phyloP scores from a whole-genome alignment of 2,797 vertebrate species.

The Ateles fusciceps region DNA sequence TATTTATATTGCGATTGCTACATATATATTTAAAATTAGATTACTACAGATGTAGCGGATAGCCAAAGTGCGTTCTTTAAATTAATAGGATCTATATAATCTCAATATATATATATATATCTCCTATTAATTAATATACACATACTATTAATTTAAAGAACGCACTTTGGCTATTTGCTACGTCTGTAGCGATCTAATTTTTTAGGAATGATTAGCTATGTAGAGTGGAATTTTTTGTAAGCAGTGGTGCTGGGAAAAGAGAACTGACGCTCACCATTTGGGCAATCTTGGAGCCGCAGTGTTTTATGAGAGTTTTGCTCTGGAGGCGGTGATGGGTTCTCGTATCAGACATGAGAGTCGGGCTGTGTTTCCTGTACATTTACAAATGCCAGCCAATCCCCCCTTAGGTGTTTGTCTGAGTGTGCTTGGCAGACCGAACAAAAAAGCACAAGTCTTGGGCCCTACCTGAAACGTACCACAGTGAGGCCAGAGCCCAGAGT shows the following conservation, averaged over 20 bases:
- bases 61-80: neutral
- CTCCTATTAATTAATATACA: no score
- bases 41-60: neutral
- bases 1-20: no score
- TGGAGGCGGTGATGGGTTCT: neutral
- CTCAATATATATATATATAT: no score
- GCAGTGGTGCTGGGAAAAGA: neutral
- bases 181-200: neutral
- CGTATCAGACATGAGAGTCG: neutral
- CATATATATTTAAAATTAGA: neutral
- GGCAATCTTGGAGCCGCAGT: no score
- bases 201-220: neutral
- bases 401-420: neutral
- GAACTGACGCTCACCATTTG: fast-evolving
- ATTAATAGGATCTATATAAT: no score
- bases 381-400: neutral
- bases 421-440: neutral
- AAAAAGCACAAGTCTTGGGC: neutral
- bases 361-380: neutral
- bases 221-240: neutral
- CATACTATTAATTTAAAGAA: neutral
- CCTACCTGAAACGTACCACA: neutral
- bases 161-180: neutral
- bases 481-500: neutral
- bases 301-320: neutral